A percentile compares a stretch with the other conserved stretches of the same genome.
Evolutionary conservation across 92 coral and sea anemone genomes (phyloP).

Genomic region (Epizoanthus fatuus): DNA sequence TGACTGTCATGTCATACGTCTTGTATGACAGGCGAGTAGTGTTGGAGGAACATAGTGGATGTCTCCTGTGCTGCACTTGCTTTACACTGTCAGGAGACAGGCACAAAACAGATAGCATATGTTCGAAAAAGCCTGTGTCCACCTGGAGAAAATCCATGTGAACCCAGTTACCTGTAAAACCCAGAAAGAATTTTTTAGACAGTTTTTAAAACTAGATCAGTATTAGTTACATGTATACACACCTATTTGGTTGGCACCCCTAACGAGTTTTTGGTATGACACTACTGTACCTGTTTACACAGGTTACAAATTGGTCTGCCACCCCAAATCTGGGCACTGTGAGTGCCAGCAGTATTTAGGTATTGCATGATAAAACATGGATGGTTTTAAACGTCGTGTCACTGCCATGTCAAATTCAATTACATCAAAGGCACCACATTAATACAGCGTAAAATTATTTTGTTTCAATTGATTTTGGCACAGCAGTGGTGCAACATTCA

Average conservation of each 20-base stretch:
- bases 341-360: background rate
- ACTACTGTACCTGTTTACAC: background rate
- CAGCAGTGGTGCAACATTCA: background rate
- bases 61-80: background rate
- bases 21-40: constrained; percentile 15
- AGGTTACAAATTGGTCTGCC: background rate
- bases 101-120: background rate
- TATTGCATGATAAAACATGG: background rate
- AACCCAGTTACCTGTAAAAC: constrained; percentile 25
- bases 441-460: background rate
- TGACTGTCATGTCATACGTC: background rate
- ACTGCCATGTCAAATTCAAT: no score
- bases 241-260: background rate
- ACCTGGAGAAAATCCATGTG: constrained; percentile 9
- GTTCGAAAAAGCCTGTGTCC: background rate
- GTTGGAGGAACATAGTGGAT: constrained; percentile 5
- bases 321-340: background rate
- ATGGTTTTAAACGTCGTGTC: background rate
- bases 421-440: no score
- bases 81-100: background rate
- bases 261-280: background rate
- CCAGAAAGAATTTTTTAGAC: background rate
- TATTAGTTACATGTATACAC: no score
- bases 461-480: background rate
- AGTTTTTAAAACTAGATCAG: background rate